These are phyloP conservation scores for Drosophila obscura DNA, from an alignment of 1,140 invertebrate genomes.

Conservation along the genomic window DNA sequence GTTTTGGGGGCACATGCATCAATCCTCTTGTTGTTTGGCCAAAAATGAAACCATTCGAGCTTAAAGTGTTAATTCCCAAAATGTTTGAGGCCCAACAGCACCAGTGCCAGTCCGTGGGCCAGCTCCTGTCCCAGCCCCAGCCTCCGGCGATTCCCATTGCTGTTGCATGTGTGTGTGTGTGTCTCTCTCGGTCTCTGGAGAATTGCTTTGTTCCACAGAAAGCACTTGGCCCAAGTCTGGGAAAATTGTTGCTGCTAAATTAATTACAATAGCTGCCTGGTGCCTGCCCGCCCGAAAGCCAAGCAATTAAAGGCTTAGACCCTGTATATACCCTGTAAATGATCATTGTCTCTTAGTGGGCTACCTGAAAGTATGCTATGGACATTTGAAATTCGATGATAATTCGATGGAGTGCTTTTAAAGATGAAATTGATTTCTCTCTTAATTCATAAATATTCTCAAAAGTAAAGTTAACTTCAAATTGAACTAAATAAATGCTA, in stretches of 20 bases:
- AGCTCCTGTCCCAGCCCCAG: not conserved
- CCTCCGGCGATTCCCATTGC: not conserved
- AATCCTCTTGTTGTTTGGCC: slow-evolving; percentile 21
- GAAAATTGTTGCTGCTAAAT: slow-evolving; percentile 20
- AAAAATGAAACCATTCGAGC: slow-evolving; percentile 37
- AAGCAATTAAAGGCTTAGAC: not conserved
- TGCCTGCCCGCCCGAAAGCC: slow-evolving; percentile 20
- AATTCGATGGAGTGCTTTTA: no score
- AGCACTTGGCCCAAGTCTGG: slow-evolving; percentile 23
- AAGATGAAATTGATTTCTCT: no score
- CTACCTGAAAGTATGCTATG: no score
- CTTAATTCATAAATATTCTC: no score
- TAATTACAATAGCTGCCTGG: slow-evolving; percentile 22
- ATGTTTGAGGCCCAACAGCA: slow-evolving; percentile 37
- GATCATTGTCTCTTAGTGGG: no score
- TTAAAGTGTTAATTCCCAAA: slow-evolving; percentile 51
- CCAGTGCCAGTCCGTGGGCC: not conserved
- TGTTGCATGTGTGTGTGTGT: slow-evolving; percentile 24
- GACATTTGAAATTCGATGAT: no score
- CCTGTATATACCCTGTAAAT: slow-evolving; percentile 6
- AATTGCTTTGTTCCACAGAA: slow-evolving; percentile 36
- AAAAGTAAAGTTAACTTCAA: no score
- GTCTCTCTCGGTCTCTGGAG: slow-evolving; percentile 12
- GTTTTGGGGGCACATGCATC: slow-evolving; percentile 11
- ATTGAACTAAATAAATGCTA: no score